phyloP scores from a whole-genome alignment of 2,888 invertebrate species.

The Acleris sparsana region DNA sequence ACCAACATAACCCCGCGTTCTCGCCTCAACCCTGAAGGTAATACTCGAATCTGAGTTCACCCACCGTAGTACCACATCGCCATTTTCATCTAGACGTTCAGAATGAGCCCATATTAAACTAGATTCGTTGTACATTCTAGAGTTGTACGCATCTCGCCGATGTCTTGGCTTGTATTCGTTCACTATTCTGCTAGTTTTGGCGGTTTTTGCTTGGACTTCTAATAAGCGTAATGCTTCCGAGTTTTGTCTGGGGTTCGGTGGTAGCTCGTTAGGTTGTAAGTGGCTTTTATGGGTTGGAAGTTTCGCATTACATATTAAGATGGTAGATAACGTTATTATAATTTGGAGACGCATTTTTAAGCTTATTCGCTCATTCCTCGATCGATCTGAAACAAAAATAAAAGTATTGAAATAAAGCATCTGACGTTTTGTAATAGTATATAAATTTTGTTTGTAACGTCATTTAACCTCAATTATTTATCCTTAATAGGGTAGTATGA shows the following conservation, averaged over 20 bases:
- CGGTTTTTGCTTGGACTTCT: conserved; percentile 65
- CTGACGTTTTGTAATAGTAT: neutral
- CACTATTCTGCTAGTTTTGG: conserved; percentile 69
- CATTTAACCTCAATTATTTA: no score
- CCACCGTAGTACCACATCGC: conserved; percentile 86
- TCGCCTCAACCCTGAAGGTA: conserved; percentile 92
- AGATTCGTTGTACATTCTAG: conserved; percentile 68
- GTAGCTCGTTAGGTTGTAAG: conserved; percentile 63
- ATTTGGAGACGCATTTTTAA: conserved; percentile 70
- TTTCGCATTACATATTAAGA: conserved; percentile 74
- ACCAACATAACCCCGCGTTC: conserved; percentile 93
- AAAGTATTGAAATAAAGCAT: conserved; percentile 32
- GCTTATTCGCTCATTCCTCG: conserved; percentile 63
- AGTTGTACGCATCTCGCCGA: conserved; percentile 72
- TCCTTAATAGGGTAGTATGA: no score
- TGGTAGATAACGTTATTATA: conserved; percentile 65
- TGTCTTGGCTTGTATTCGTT: conserved; percentile 67
- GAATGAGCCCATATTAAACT: conserved; percentile 84
- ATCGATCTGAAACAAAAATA: conserved; percentile 67
- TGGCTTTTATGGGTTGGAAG: conserved; percentile 63
- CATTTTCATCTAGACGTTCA: conserved; percentile 80
- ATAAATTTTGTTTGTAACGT: no score
- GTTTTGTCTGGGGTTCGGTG: conserved; percentile 61
- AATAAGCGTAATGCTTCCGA: conserved; percentile 58
- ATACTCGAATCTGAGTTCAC: conserved; percentile 90